phyloP scores from a whole-genome alignment of 1,140 invertebrate genomes.

The Mycetomoellerius zeteki region DNA sequence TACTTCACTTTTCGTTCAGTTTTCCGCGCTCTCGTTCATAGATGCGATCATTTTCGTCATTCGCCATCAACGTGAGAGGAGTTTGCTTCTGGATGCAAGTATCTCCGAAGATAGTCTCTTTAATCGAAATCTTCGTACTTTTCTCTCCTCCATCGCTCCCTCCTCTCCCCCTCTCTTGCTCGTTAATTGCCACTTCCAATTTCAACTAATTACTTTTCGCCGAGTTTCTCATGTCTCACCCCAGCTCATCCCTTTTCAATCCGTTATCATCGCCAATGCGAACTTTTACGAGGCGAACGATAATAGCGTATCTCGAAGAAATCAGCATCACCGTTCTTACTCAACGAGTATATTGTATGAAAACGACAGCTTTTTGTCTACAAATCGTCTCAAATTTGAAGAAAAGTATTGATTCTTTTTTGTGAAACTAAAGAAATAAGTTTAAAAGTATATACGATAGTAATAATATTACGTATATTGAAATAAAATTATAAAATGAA shows the following conservation, averaged over 20 bases:
- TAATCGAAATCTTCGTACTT: conserved; percentile 72
- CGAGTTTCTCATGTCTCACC: conserved; percentile 48
- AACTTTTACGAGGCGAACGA: conserved; percentile 40
- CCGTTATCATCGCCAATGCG: conserved; percentile 32
- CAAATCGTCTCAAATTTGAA: background rate
- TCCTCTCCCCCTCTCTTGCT: background rate
- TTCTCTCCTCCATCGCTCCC: conserved; percentile 36
- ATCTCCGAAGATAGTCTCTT: conserved; percentile 38
- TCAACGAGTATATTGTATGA: background rate
- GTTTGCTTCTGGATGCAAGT: conserved; percentile 9
- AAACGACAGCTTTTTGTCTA: background rate
- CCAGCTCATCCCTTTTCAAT: conserved; percentile 36
- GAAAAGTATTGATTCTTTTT: background rate
- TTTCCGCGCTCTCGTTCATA: background rate
- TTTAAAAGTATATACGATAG: background rate
- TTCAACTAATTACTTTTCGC: conserved; percentile 78
- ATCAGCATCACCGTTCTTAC: conserved; percentile 5
- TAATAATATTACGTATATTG: background rate
- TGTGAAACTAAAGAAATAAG: background rate
- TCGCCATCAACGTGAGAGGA: background rate
- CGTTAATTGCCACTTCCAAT: conserved; percentile 76
- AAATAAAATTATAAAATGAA: conserved; percentile 2
- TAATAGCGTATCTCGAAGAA: conserved; percentile 43
- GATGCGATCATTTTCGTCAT: conserved; percentile 22
- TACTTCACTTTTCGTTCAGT: background rate